These are phyloP conservation scores for Procambarus virginalis DNA, from an alignment of 1,140 invertebrate species.

Conservation along the genomic window DNA sequence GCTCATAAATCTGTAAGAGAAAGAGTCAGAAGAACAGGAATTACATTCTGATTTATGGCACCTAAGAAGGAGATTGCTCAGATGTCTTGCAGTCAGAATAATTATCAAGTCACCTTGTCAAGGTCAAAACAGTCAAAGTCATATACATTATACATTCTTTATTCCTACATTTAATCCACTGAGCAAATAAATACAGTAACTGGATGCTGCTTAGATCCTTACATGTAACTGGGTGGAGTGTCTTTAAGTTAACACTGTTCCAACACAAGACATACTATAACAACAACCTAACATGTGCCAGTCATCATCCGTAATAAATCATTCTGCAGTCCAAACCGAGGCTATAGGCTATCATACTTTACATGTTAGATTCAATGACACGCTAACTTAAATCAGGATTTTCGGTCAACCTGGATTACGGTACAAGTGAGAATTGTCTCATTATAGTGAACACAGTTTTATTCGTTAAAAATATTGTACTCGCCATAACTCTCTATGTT, in stretches of 20 bases:
- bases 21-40: neutral
- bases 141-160: constrained; percentile 21
- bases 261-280: neutral
- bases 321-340: neutral
- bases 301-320: neutral
- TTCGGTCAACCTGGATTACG: neutral
- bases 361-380: neutral
- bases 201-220: constrained; percentile 21
- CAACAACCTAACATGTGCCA: neutral
- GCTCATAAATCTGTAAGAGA: neutral
- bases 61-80: constrained; percentile 17
- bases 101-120: constrained; percentile 12
- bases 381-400: neutral
- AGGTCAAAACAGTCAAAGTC: constrained; percentile 47
- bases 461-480: too few relatives aligned
- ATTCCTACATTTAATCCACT: constrained; percentile 22
- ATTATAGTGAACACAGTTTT: too few relatives aligned
- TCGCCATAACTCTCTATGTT: too few relatives aligned
- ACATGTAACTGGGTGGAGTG: neutral
- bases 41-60: constrained; percentile 35
- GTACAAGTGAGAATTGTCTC: too few relatives aligned
- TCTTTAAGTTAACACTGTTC: neutral
- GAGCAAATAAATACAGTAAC: constrained; percentile 40
- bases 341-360: neutral
- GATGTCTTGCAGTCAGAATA: constrained; percentile 1